Base-by-base conservation (phyloP, 1,140 invertebrate species). In the Hypsibius dujardini region DNA sequence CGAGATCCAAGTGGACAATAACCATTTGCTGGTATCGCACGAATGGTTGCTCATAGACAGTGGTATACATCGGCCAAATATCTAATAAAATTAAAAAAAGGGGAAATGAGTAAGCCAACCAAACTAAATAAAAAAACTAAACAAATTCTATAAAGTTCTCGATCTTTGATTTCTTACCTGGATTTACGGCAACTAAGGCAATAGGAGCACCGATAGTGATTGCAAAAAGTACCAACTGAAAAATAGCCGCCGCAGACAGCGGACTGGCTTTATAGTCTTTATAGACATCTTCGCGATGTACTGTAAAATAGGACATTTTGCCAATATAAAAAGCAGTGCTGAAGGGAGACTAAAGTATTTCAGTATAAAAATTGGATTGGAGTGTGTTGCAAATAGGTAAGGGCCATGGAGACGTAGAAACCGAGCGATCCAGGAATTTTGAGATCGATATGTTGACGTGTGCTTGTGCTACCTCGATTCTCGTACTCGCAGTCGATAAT, bases 21-120 rank as follows among this genome's bases (percentile, higher is more conserved):
- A n/a, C 50, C 50, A 56, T 56, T 56, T 56, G 50, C 50, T 56
- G 50, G 50, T 56, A 56, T n/a, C 50, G 50, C 7, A 56, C 50
- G n/a, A 56, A n/a, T 7, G 50, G 50, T 56, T 56, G 50, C n/a
- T 56, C 50, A n/a, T 56, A 56, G 50, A 56, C n/a, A n/a, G 50
- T 56, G 50, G 50, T 56, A n/a, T 56, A 56, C 50, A 56, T 7
- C 7, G 50, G 50, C 50, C 50, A 56, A n/a, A 56, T 56, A 56
- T 56, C 50, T 56, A n/a, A n/a, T n/a, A n/a, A n/a, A n/a, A n/a
- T n/a, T n/a, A n/a, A n/a, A n/a, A n/a, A n/a, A n/a, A n/a, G n/a
- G n/a, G n/a, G n/a, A n/a, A n/a, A n/a, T n/a, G n/a, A n/a, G n/a
- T n/a, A n/a, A n/a, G n/a, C n/a, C n/a, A n/a, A n/a, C n/a, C n/a